Evolutionary conservation across 2,888 invertebrate genomes (phyloP).

Genomic region (Sialis fuliginosa): DNA sequence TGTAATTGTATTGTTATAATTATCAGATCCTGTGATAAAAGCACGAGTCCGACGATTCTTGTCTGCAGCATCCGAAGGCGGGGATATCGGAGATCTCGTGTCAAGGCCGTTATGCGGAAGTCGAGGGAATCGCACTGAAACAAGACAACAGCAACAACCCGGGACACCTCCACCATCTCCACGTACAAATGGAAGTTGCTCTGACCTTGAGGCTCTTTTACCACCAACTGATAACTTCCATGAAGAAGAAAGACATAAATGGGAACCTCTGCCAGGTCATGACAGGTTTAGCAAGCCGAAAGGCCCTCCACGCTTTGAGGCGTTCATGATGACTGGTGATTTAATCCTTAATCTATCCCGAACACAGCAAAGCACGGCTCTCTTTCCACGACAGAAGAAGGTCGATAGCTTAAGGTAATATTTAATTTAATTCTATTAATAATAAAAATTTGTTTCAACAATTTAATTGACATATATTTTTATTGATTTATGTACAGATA

Average conservation of each 20-base stretch:
- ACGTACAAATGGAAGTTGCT: conserved; percentile 36
- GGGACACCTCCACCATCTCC: conserved; percentile 25
- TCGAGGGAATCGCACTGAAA: conserved; percentile 22
- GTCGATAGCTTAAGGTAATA: conserved; percentile 22
- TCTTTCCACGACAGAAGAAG: conserved; percentile 41
- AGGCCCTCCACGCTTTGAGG: conserved; percentile 53
- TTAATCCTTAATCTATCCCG: conserved; percentile 83
- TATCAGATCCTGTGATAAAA: conserved; percentile 70
- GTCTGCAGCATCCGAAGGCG: conserved; percentile 32
- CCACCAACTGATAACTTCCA: conserved; percentile 20
- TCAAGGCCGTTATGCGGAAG: conserved; percentile 28
- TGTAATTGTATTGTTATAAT: neutral
- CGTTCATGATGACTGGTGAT: conserved; percentile 97
- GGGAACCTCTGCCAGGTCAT: conserved; percentile 31
- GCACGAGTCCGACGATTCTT: conserved; percentile 58
- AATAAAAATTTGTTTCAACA: conserved; percentile 14
- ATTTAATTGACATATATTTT: conserved; percentile 12
- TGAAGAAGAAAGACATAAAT: conserved; percentile 31
- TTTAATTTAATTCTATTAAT: conserved; percentile 4
- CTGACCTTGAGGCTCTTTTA: conserved; percentile 27
- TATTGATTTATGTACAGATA: conserved; percentile 18
- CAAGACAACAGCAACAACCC: conserved; percentile 11
- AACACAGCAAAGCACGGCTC: conserved; percentile 48
- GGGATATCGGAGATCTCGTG: conserved; percentile 29
- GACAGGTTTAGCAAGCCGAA: conserved; percentile 18